Evolutionary conservation across 2,113 vertebrate species (phyloP), one percentile per base, ranked within the genome.

Genomic region (Scytalopus superciliaris): DNA sequence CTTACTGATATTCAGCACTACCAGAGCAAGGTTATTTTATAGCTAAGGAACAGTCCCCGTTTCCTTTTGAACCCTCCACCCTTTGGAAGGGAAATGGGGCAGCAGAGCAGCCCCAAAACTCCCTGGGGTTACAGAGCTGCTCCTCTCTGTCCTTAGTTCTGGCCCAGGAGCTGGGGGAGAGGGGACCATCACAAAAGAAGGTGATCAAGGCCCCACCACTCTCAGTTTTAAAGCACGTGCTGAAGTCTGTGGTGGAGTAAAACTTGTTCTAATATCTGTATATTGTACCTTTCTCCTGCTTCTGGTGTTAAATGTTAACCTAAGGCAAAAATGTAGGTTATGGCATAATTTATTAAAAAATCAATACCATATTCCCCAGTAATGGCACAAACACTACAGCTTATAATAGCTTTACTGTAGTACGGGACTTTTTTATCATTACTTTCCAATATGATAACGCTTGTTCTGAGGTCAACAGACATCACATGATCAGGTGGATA

Each of bases 291-390:
- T 68, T 68, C 87, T 67, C 63, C 90, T 93, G 62, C 90, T 96
- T 40, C 64, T 53, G 83, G 92, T 96, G 85, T 78, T 96, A 94
- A 93, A 90, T 90, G 94, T 91, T 89, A 90, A 97, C 96, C 96
- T 49, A 67, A 93, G 94, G 93, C 96, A 72, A 93, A 94, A 96
- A 95, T 89, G 90, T 95, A 95, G 92, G 93, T 90, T 95, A 84
- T 81, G 96, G 94, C 79, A 94, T 94, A 96, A 96, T 94, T 97
- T 97, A 97, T 95, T 78, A 96, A 90, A 94, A 96, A 96, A 96
- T 96, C 96, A 96, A 95, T 97, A 96, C 83, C 92, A 87, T 95
- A 96, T 97, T 97, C 93, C 93, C 93, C 90, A 78, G 92, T 95
- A 96, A 97, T 92, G 94, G 93, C 92, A 90, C 83, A 31, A 96